These are phyloP conservation scores for Deilephila porcellus DNA, from an alignment of 2,888 invertebrate species.

Conservation along the genomic window DNA sequence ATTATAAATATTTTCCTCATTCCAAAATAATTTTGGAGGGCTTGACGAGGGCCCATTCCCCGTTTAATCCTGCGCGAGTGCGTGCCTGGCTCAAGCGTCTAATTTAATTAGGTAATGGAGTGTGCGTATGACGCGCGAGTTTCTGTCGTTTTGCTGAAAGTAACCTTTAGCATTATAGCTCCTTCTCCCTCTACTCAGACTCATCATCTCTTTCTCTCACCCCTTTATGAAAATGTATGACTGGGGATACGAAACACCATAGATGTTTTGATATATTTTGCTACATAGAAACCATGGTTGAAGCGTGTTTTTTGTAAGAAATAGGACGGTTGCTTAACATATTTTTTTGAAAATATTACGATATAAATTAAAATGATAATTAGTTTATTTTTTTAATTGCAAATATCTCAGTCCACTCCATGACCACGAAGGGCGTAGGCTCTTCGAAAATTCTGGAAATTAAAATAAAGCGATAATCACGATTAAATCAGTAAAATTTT, in stretches of 20 bases:
- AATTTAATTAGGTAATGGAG: conserved; percentile 64
- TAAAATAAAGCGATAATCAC: too few species aligned
- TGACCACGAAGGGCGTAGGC: too few species aligned
- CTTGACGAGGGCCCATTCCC: conserved; percentile 2
- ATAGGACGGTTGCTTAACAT: too few species aligned
- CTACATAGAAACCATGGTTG: too few species aligned
- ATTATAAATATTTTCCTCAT: neutral
- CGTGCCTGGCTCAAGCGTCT: conserved; percentile 53
- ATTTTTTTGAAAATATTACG: too few species aligned
- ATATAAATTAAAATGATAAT: too few species aligned
- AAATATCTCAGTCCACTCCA: too few species aligned
- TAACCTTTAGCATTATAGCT: conserved; percentile 42
- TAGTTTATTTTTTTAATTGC: too few species aligned
- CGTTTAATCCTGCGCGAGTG: conserved; percentile 16
- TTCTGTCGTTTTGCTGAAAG: conserved; percentile 41
- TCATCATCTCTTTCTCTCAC: conserved; percentile 17
- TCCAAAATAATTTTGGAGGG: conserved; percentile 5
- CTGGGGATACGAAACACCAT: neutral
- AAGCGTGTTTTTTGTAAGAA: too few species aligned
- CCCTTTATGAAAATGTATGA: conserved; percentile 2
- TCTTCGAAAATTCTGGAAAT: too few species aligned
- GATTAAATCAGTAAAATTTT: too few species aligned
- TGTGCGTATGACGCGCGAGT: conserved; percentile 44
- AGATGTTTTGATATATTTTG: too few species aligned
- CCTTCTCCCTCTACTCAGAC: conserved; percentile 11